Percentiles rank a stretch among this genome's conserved stretches.
These are phyloP conservation scores for mouse (Mus musculus) DNA, from an alignment of 2,113 vertebrate genomes.

Conservation along the genomic window DNA sequence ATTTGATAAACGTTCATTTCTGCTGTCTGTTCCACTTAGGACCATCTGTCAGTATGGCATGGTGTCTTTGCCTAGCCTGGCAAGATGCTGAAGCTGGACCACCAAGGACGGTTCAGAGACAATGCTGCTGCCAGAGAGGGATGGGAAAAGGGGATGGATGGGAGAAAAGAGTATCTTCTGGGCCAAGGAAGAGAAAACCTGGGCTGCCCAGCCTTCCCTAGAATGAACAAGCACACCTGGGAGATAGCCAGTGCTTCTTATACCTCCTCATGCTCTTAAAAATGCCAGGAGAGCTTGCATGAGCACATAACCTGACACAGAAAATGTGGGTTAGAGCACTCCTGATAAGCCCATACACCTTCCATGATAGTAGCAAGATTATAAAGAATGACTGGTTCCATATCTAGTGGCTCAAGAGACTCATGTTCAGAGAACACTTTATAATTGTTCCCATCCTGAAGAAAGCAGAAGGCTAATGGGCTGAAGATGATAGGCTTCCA, in stretches of 20 bases:
- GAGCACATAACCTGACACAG: neutral
- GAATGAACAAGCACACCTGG: neutral
- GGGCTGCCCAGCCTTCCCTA: neutral
- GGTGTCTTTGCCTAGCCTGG: slow-evolving; percentile 30
- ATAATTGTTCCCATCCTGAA: neutral
- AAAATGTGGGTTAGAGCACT: neutral
- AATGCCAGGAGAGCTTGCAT: too few relatives aligned
- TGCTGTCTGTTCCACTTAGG: slow-evolving; percentile 68
- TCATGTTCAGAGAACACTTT: neutral
- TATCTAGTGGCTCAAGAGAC: neutral
- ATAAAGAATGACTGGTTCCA: neutral
- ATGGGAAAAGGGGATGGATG: too few relatives aligned
- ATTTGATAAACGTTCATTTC: slow-evolving; percentile 70
- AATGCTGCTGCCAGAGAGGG: neutral
- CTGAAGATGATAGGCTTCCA: neutral
- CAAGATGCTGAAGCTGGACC: slow-evolving; percentile 61
- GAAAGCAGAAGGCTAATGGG: neutral
- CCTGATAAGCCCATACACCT: neutral
- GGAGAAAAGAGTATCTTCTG: neutral
- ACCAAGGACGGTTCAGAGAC: slow-evolving; percentile 71
- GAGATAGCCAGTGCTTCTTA: neutral
- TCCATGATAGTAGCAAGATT: neutral
- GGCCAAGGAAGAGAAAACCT: neutral
- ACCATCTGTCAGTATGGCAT: slow-evolving; percentile 69
- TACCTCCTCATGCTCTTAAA: rapidly evolving